These are phyloP conservation scores for Branchinecta lynchi DNA, from an alignment of 1,140 invertebrate species.

Conservation along the genomic window DNA sequence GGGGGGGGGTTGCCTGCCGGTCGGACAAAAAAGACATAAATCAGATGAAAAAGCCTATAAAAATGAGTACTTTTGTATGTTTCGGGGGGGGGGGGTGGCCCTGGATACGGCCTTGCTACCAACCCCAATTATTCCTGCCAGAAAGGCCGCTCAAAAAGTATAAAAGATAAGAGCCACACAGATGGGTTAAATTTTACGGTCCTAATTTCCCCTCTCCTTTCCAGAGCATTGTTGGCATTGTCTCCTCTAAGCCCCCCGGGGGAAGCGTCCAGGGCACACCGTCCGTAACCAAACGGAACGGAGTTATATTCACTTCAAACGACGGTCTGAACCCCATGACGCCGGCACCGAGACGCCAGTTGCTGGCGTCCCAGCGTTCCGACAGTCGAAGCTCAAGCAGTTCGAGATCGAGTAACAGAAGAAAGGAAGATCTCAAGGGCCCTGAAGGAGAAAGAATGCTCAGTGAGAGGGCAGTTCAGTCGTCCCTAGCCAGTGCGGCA, in stretches of 20 bases:
- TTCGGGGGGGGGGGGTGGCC: too few relatives aligned
- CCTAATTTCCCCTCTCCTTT: not conserved
- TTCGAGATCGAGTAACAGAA: not conserved
- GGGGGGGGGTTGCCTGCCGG: too few relatives aligned
- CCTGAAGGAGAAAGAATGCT: not conserved
- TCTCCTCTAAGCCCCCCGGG: not conserved
- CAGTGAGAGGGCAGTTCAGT: not conserved
- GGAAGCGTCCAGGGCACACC: conserved; percentile 5
- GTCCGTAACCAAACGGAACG: conserved; percentile 2
- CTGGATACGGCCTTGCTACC: too few relatives aligned
- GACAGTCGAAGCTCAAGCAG: not conserved
- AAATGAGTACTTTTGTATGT: too few relatives aligned
- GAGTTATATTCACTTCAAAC: conserved; percentile 1
- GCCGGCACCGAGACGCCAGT: not conserved
- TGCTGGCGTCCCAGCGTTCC: not conserved
- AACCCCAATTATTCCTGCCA: too few relatives aligned
- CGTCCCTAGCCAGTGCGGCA: not conserved
- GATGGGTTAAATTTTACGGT: too few relatives aligned
- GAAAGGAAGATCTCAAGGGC: not conserved
- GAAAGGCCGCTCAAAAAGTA: too few relatives aligned
- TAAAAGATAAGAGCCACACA: too few relatives aligned
- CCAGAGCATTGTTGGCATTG: not conserved
- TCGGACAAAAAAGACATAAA: too few relatives aligned
- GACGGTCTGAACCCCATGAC: not conserved
- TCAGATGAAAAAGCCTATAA: too few relatives aligned